Evolutionary conservation across 2,797 vertebrate genomes (phyloP), one percentile per base, ranked within the genome.

Genomic region (Amblyopsis hoosieri): DNA sequence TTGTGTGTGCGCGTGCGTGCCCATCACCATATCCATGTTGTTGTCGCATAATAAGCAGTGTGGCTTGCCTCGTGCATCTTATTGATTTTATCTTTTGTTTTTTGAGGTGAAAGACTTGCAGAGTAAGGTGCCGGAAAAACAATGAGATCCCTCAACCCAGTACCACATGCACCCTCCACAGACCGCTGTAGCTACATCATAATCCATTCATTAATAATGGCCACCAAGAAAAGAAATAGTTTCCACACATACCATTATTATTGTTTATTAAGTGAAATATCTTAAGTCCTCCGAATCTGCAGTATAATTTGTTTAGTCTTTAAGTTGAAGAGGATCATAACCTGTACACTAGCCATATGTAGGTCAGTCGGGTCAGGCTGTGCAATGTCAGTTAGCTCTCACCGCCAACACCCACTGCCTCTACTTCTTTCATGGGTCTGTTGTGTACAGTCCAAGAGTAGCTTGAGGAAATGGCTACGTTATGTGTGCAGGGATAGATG

Each of bases 341-440:
- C 75, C 72, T 47, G 62, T 63, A 65, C 65, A 56, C 76, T 81
- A 71, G 69, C 52, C 63, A 75, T 89, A 89, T 89, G 83, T 90
- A 88, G 86, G 89, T 91, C 82, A 90, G 82, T 88, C 72, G 84
- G 84, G 85, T 82, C 85, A 87, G 84, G 59, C 85, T 84, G 85
- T 89, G 86, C 80, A 62, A 62, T 37, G 56, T 78, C 79, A 74
- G 62, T 57, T 31, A 55, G 23, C 49, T 46, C 53, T 57, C 19
- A 69, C 80, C 31, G 79, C 76, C 74, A 74, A 78, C 71, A 74
- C 77, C 78, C 12, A 23, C 19, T 23, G 19, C 19, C 19, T 2
- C 19, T 23, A 3, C 4, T 71, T 13, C 60, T 31, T 69, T 1
- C 57, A 19, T 49, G 47, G 50, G 58, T n/a, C 6, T 66, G 48